These are phyloP conservation scores for Tetrapedia diversipes DNA, from an alignment of 2,888 invertebrate genomes.

Conservation along the genomic window DNA sequence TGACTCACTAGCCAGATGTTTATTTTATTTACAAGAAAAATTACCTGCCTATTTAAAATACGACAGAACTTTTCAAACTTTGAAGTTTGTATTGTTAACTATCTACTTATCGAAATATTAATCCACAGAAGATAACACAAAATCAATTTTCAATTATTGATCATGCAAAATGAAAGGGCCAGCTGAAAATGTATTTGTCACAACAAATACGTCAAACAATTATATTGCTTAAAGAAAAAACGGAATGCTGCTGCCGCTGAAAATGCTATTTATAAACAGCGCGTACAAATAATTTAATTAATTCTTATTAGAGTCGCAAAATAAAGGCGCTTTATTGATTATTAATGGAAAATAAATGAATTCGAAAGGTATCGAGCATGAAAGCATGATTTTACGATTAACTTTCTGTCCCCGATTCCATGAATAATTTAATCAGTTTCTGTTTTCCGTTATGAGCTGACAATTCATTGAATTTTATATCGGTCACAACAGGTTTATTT, in stretches of 20 bases:
- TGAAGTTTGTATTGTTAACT: too few relatives aligned
- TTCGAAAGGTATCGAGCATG: neutral
- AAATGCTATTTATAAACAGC: neutral
- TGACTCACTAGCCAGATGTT: too few relatives aligned
- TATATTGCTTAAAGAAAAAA: too few relatives aligned
- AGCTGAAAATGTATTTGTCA: too few relatives aligned
- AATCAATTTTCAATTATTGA: too few relatives aligned
- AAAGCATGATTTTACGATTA: neutral
- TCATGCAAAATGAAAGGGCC: too few relatives aligned
- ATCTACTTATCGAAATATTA: too few relatives aligned
- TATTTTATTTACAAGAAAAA: too few relatives aligned
- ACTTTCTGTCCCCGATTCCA: neutral
- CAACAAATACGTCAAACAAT: too few relatives aligned
- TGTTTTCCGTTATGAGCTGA: slow-evolving; percentile 3
- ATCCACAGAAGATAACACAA: too few relatives aligned
- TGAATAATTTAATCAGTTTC: slow-evolving; percentile 13
- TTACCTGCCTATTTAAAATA: too few relatives aligned
- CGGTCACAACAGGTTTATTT: neutral
- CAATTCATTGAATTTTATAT: neutral
- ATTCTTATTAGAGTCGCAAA: neutral
- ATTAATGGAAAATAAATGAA: slow-evolving; percentile 5
- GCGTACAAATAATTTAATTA: neutral
- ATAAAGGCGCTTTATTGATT: neutral
- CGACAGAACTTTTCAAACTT: too few relatives aligned
- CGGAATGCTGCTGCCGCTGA: neutral